phyloP scores from a whole-genome alignment of 2,888 invertebrate species.

The Operophtera brumata region DNA sequence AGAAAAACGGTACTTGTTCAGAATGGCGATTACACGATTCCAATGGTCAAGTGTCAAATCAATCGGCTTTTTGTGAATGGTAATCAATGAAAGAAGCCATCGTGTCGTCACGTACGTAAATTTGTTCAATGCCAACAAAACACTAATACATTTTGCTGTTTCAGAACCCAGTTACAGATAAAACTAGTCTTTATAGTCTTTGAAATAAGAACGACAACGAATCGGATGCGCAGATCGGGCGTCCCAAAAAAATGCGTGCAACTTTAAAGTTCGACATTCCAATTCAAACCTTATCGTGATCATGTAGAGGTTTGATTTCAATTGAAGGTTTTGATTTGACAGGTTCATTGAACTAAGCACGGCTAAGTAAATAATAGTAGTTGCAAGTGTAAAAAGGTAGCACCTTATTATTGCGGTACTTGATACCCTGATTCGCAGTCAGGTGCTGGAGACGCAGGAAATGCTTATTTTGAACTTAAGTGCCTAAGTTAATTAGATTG shows the following conservation, averaged over 20 bases:
- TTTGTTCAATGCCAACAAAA: slow-evolving; percentile 33
- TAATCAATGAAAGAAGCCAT: slow-evolving; percentile 43
- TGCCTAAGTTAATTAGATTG: slow-evolving; percentile 5
- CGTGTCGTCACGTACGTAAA: slow-evolving; percentile 55
- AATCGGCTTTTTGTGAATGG: slow-evolving; percentile 53
- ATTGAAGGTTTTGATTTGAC: slow-evolving; percentile 18
- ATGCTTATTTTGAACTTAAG: neutral
- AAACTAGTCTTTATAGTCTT: slow-evolving; percentile 23
- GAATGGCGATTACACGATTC: slow-evolving; percentile 35
- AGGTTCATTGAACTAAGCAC: slow-evolving; percentile 64
- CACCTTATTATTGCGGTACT: slow-evolving; percentile 45
- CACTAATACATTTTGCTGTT: neutral
- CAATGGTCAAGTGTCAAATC: slow-evolving; percentile 45
- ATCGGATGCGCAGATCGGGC: slow-evolving; percentile 7
- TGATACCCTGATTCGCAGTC: slow-evolving; percentile 21
- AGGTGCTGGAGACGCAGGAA: slow-evolving; percentile 9
- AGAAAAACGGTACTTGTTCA: slow-evolving; percentile 33
- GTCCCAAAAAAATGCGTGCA: slow-evolving; percentile 7
- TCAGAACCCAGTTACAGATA: neutral
- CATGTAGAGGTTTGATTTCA: neutral
- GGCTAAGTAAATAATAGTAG: slow-evolving; percentile 63
- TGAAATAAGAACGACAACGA: slow-evolving; percentile 10
- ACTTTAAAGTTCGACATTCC: neutral
- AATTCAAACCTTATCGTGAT: slow-evolving; percentile 8
- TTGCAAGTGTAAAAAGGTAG: slow-evolving; percentile 56